These are phyloP conservation scores for Corythoichthys haematopterus DNA, from an alignment of 2,113 vertebrate species.

Conservation along the genomic window DNA sequence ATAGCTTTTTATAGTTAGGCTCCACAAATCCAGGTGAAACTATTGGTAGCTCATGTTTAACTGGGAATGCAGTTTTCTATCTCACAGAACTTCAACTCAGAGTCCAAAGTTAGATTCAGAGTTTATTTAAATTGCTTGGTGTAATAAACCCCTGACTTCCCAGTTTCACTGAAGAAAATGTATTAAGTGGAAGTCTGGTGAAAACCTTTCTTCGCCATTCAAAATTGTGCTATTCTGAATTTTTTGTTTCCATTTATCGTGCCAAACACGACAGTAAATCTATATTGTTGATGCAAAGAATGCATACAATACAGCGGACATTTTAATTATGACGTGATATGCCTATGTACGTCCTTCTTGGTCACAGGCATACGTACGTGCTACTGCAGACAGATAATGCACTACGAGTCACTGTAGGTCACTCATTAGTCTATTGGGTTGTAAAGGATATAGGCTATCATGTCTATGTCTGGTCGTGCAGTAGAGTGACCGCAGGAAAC, in stretches of 20 bases:
- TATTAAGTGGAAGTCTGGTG: not conserved
- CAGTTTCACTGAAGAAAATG: not conserved
- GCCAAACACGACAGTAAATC: not conserved
- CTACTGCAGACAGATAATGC: not conserved
- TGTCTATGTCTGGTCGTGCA: constrained; percentile 7
- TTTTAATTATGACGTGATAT: not conserved
- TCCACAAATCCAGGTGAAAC: too few relatives aligned
- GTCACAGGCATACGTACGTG: not conserved
- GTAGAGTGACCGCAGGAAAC: constrained; percentile 9
- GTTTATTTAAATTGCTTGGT: too few relatives aligned
- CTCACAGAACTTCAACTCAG: too few relatives aligned
- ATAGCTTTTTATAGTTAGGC: too few relatives aligned
- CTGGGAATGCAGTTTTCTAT: too few relatives aligned
- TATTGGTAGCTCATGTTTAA: too few relatives aligned
- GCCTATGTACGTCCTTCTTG: not conserved
- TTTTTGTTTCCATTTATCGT: not conserved
- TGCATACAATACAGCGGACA: not conserved
- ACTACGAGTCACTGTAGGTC: not conserved
- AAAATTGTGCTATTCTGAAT: not conserved
- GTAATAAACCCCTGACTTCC: too few relatives aligned
- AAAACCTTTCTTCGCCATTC: not conserved
- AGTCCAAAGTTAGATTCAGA: too few relatives aligned
- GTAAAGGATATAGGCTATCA: not conserved
- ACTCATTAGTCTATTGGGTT: constrained; percentile 2
- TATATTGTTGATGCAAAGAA: not conserved